Percentiles rank a stretch among this genome's conserved stretches.
These are phyloP conservation scores for Drosophila santomea DNA, from an alignment of 1,140 invertebrate genomes.

Conservation along the genomic window DNA sequence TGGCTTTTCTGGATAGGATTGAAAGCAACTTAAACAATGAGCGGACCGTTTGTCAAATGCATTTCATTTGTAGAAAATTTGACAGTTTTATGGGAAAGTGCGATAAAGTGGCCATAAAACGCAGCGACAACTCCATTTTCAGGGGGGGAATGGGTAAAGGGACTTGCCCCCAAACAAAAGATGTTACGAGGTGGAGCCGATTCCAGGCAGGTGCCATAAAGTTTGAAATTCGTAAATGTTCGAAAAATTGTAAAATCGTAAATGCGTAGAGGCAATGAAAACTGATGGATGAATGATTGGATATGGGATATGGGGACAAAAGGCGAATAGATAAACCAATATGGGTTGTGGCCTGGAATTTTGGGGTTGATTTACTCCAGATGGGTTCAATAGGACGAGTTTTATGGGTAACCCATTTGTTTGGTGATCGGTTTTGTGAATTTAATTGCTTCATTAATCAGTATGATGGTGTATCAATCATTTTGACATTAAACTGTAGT, in stretches of 20 bases:
- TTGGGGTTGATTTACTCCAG: slow-evolving; percentile 6
- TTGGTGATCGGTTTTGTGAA: not conserved
- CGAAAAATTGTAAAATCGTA: slow-evolving; percentile 36
- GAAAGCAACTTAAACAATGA: slow-evolving; percentile 23
- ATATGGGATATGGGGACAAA: not conserved
- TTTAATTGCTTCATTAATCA: slow-evolving; percentile 30
- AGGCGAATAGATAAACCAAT: slow-evolving; percentile 1
- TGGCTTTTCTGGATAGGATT: not conserved
- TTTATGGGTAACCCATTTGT: not conserved
- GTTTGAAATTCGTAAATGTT: slow-evolving; percentile 17
- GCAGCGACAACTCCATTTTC: slow-evolving; percentile 46
- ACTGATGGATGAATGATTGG: slow-evolving; percentile 31
- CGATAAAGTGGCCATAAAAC: slow-evolving; percentile 48
- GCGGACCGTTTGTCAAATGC: slow-evolving; percentile 45
- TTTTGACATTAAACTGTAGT: slow-evolving; percentile 12
- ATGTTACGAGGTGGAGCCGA: slow-evolving; percentile 35
- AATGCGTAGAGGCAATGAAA: slow-evolving; percentile 26
- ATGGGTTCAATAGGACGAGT: slow-evolving; percentile 5
- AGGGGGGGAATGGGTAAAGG: not conserved
- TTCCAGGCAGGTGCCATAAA: slow-evolving; percentile 47
- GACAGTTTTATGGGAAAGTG: slow-evolving; percentile 48
- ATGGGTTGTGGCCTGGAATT: not conserved
- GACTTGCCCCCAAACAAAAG: slow-evolving; percentile 3
- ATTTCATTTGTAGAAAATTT: slow-evolving; percentile 55
- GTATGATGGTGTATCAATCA: slow-evolving; percentile 13